Percentiles rank a stretch among this genome's conserved stretches.
Evolutionary conservation across 2,888 invertebrate species (phyloP).

Genomic region (Ennomos erosarius): DNA sequence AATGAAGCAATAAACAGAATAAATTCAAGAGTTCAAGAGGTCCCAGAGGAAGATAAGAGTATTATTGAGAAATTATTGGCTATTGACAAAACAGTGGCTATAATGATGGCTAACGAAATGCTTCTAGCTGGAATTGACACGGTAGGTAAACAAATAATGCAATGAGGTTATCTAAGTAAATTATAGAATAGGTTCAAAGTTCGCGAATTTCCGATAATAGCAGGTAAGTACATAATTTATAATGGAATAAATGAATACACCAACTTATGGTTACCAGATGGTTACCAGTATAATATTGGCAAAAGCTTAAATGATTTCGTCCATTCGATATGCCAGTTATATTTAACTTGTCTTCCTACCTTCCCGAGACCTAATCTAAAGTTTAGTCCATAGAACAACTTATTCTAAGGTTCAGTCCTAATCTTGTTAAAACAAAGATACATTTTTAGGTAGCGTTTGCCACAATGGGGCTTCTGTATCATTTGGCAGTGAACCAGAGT

Average conservation of each 20-base stretch:
- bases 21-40: constrained; percentile 55
- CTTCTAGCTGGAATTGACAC: constrained; percentile 89
- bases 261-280: too few species aligned
- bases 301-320: too few species aligned
- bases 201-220: too few species aligned
- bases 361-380: too few species aligned
- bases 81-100: constrained; percentile 86
- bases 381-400: too few species aligned
- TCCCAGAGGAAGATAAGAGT: constrained; percentile 83
- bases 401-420: too few species aligned
- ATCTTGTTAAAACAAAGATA: not conserved
- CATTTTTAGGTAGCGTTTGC: constrained; percentile 70
- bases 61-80: constrained; percentile 87
- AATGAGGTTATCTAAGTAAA: too few species aligned
- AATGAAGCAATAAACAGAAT: constrained; percentile 61
- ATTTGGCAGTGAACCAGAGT: constrained; percentile 80
- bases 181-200: too few species aligned
- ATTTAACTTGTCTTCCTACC: too few species aligned
- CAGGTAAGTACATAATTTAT: too few species aligned
- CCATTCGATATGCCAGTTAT: not conserved
- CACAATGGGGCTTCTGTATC: constrained; percentile 76
- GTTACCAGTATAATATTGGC: too few species aligned
- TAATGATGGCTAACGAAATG: constrained; percentile 89
- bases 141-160: constrained; percentile 78
- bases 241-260: too few species aligned